Evolutionary conservation across 1,140 invertebrate genomes (phyloP).

Genomic region (Aplysia californica): DNA sequence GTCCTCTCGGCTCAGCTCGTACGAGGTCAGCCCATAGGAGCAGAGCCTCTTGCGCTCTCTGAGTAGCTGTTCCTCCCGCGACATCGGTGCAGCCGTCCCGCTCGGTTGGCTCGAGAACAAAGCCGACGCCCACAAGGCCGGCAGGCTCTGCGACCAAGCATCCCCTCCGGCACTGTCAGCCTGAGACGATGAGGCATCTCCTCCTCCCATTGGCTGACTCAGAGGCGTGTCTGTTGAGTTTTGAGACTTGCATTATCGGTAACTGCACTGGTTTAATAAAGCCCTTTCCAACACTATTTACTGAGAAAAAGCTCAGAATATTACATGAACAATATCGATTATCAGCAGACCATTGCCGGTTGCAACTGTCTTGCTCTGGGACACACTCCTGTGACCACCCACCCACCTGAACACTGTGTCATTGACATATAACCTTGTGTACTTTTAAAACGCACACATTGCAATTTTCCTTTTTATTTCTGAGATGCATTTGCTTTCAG

Average conservation of each 20-base stretch:
- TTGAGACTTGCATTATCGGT: too few species aligned
- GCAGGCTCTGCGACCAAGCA: constrained; percentile 76
- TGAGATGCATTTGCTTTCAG: too few species aligned
- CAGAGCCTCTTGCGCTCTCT: constrained; percentile 89
- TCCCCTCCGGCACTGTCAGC: constrained; percentile 79
- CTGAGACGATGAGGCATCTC: constrained; percentile 66
- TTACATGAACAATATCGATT: too few species aligned
- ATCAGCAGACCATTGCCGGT: too few species aligned
- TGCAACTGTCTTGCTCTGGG: too few species aligned
- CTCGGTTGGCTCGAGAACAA: constrained; percentile 69
- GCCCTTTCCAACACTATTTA: not conserved
- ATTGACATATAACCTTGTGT: too few species aligned
- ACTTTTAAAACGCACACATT: too few species aligned
- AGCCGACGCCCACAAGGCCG: not conserved
- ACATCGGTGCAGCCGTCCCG: constrained; percentile 70
- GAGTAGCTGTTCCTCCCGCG: constrained; percentile 88
- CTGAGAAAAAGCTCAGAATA: not conserved
- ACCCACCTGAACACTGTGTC: too few species aligned
- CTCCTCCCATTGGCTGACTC: not conserved
- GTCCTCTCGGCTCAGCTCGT: constrained; percentile 83
- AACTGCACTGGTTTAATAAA: not conserved
- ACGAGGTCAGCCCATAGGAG: constrained; percentile 94
- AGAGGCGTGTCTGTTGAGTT: not conserved
- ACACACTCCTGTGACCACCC: too few species aligned
- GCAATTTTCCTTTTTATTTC: too few species aligned